These are phyloP conservation scores for Hirtodrosophila cameraria DNA, from an alignment of 2,888 invertebrate species.

Conservation along the genomic window DNA sequence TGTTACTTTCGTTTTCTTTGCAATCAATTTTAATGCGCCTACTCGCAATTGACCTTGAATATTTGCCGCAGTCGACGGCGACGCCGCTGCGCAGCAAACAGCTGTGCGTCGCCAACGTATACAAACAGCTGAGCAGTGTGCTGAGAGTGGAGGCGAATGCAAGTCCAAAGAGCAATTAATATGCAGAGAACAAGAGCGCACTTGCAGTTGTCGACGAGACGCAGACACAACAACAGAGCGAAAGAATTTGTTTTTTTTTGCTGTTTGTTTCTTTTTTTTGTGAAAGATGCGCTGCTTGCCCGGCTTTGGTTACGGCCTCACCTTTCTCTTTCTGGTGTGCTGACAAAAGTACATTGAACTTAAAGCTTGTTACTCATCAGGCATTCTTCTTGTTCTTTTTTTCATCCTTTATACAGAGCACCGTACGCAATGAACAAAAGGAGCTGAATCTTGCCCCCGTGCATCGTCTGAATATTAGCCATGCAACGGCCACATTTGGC, in stretches of 20 bases:
- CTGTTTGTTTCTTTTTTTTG: neutral
- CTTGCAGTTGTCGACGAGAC: slow-evolving; percentile 29
- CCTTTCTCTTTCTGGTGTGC: slow-evolving; percentile 68
- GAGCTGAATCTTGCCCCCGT: slow-evolving; percentile 79
- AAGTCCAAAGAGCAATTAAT: slow-evolving; percentile 29
- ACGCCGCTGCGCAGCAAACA: slow-evolving; percentile 27
- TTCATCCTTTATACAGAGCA: slow-evolving; percentile 64
- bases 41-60: slow-evolving; percentile 46
- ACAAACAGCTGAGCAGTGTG: slow-evolving; percentile 34
- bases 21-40: slow-evolving; percentile 16
- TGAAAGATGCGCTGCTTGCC: slow-evolving; percentile 60
- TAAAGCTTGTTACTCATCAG: slow-evolving; percentile 7
- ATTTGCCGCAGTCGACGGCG: slow-evolving; percentile 6
- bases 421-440: slow-evolving; percentile 82
- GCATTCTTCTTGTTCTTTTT: neutral
- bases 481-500: slow-evolving; percentile 90
- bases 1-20: slow-evolving; percentile 37
- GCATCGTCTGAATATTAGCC: slow-evolving; percentile 76
- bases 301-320: slow-evolving; percentile 65
- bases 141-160: slow-evolving; percentile 17
- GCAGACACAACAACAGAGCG: slow-evolving; percentile 2
- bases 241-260: slow-evolving; percentile 24
- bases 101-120: slow-evolving; percentile 27
- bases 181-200: slow-evolving; percentile 27
- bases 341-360: slow-evolving; percentile 23